Evolutionary conservation across 2,113 vertebrate species (phyloP).

Genomic region (Columba livia): DNA sequence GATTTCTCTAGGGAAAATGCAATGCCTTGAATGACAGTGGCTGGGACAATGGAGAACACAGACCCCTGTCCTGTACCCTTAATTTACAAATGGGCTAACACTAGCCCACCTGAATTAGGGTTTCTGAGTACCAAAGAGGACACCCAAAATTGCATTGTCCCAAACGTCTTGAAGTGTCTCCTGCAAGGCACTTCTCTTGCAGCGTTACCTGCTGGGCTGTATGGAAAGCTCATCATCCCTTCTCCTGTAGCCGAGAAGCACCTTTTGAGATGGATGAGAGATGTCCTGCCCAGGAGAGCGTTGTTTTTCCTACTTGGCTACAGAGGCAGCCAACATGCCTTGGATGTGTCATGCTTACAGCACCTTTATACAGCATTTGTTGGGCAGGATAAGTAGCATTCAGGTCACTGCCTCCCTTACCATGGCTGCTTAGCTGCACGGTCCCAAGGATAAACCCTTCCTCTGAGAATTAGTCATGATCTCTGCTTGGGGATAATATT

Average conservation of each 20-base stretch:
- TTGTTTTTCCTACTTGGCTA: not conserved
- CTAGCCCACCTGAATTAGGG: not conserved
- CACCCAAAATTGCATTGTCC: not conserved
- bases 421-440: not conserved
- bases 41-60: not conserved
- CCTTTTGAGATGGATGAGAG: not conserved
- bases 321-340: not conserved
- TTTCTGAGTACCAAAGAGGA: not conserved
- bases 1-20: not conserved
- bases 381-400: not conserved
- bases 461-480: not conserved
- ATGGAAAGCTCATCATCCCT: not conserved
- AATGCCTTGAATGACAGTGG: not conserved
- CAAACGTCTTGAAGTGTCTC: not conserved
- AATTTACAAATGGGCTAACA: not conserved
- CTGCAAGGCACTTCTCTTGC: not conserved
- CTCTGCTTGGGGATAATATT: too few species aligned
- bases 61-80: not conserved
- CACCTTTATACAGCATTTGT: not conserved
- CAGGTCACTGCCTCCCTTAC: not conserved
- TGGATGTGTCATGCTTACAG: not conserved
- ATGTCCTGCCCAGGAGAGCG: fast-evolving
- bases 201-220: not conserved
- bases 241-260: not conserved
- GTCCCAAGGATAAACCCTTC: not conserved